These are phyloP conservation scores for Rhinella marina DNA, from an alignment of 2,797 vertebrate genomes.

Conservation along the genomic window DNA sequence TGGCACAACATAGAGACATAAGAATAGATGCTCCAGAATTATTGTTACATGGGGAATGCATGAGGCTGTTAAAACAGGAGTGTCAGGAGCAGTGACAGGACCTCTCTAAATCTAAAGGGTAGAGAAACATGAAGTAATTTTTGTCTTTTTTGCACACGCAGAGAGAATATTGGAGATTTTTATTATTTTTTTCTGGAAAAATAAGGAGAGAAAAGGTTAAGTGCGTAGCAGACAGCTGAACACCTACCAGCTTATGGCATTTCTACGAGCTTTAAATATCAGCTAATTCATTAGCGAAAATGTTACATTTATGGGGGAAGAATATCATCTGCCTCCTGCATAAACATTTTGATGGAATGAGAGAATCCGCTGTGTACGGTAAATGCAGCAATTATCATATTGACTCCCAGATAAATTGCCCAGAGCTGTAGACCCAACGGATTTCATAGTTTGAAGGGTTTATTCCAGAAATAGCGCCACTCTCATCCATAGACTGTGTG, in stretches of 20 bases:
- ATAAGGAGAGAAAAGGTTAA: conserved; percentile 36
- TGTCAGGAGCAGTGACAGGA: too few relatives aligned
- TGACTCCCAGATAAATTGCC: background rate
- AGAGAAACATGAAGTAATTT: background rate
- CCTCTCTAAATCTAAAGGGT: background rate
- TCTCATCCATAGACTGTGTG: too few relatives aligned
- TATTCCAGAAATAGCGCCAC: too few relatives aligned
- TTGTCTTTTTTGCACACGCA: background rate
- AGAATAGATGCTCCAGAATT: too few relatives aligned
- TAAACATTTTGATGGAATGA: background rate
- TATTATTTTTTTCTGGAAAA: background rate
- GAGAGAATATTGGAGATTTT: background rate
- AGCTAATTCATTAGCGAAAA: conserved; percentile 23
- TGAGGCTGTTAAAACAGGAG: too few relatives aligned
- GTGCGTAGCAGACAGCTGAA: background rate
- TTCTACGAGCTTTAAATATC: conserved; percentile 4
- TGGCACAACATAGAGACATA: too few relatives aligned
- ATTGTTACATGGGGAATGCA: too few relatives aligned
- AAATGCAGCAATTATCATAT: background rate
- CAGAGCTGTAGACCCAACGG: background rate
- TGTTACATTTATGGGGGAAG: background rate
- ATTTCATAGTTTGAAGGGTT: too few relatives aligned
- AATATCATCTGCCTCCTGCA: background rate
- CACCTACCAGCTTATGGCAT: background rate
- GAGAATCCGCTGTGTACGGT: background rate